A percentile compares a stretch with the other conserved stretches of the same genome.
Conservation (phyloP, 2,113 vertebrate genomes). For the Cryptomyrus ogoouensis region DNA sequence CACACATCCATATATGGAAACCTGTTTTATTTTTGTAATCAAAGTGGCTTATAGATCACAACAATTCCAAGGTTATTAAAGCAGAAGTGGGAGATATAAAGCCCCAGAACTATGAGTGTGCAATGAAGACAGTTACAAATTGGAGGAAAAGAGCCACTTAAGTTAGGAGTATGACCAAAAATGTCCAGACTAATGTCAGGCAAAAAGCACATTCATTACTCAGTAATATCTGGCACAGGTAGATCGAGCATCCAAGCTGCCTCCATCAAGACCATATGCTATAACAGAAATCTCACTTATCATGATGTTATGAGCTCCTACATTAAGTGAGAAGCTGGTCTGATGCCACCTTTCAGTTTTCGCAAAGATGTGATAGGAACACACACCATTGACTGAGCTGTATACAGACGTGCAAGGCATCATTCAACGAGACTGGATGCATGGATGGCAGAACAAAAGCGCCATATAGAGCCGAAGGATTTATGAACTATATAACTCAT, state of each 20-base stretch:
- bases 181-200: neutral
- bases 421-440: neutral
- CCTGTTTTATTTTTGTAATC: neutral
- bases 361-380: neutral
- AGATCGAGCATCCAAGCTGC: neutral
- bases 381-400: neutral
- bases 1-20: neutral
- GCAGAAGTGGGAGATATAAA: neutral
- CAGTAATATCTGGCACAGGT: neutral
- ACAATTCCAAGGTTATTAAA: neutral
- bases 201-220: neutral
- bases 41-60: neutral
- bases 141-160: neutral
- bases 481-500: constrained; percentile 1
- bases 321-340: neutral
- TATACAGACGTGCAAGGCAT: neutral
- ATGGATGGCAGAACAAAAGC: neutral
- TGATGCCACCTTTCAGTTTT: neutral
- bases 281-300: neutral
- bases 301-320: neutral
- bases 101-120: neutral
- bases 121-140: neutral
- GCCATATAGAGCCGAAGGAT: neutral
- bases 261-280: neutral
- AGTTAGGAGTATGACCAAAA: neutral